Evolutionary conservation across 2,888 invertebrate species (phyloP).

Genomic region (Pterostichus niger): DNA sequence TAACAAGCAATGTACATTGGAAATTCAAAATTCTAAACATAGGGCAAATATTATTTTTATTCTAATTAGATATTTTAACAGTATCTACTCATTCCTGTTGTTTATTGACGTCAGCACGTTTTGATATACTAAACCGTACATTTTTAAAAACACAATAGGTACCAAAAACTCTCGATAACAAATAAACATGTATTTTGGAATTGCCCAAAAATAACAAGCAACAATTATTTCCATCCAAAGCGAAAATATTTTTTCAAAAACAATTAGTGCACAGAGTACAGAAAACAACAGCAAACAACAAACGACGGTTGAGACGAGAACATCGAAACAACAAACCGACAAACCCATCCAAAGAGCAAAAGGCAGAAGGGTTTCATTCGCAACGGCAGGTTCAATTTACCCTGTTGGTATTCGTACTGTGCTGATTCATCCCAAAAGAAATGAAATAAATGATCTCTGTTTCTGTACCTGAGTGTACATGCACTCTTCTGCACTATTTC

Average conservation of each 20-base stretch:
- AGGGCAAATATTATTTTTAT: too few relatives aligned
- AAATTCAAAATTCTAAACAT: too few relatives aligned
- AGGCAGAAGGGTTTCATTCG: not conserved
- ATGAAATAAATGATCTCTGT: too few relatives aligned
- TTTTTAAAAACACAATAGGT: slow-evolving; percentile 11
- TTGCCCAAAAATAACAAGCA: slow-evolving; percentile 24
- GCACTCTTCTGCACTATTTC: too few relatives aligned
- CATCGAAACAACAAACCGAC: not conserved
- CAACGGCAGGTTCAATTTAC: not conserved
- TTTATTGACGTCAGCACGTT: too few relatives aligned
- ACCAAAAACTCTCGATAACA: slow-evolving; percentile 6
- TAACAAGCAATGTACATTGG: too few relatives aligned
- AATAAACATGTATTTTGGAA: slow-evolving; percentile 1
- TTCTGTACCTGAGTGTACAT: too few relatives aligned
- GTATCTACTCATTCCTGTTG: too few relatives aligned
- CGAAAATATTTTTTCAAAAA: slow-evolving; percentile 7
- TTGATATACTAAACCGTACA: too few relatives aligned
- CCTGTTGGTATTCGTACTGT: not conserved
- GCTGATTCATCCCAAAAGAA: too few relatives aligned
- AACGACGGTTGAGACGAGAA: not conserved
- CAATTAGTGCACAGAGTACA: not conserved
- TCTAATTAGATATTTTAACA: too few relatives aligned
- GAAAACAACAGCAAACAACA: slow-evolving; percentile 19
- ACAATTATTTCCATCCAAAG: slow-evolving; percentile 4
- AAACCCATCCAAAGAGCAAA: not conserved